Conservation (phyloP, 2,113 vertebrate genomes). For the Riparia riparia region DNA sequence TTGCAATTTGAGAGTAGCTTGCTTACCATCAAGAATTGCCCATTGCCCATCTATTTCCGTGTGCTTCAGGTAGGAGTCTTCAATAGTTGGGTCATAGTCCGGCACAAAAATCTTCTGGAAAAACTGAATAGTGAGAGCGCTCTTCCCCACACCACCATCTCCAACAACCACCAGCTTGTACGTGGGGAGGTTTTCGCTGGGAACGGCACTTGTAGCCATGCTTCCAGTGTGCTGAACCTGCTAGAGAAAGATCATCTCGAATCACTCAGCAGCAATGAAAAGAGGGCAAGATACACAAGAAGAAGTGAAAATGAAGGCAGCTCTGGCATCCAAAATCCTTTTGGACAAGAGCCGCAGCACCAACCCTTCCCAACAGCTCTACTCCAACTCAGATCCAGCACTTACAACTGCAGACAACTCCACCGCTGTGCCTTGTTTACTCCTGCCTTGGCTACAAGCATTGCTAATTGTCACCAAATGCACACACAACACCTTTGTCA, state of each 20-base stretch:
- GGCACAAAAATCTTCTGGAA: slow-evolving; percentile 99
- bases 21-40: slow-evolving; percentile 97
- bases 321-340: background rate
- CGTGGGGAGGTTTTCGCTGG: slow-evolving; percentile 96
- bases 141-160: slow-evolving; percentile 97
- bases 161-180: slow-evolving; percentile 99
- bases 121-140: slow-evolving; percentile 98
- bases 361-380: background rate
- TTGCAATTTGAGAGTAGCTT: background rate
- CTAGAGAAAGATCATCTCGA: background rate
- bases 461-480: background rate
- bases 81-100: slow-evolving; percentile 98
- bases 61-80: slow-evolving; percentile 98
- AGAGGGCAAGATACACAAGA: background rate
- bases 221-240: slow-evolving; percentile 80
- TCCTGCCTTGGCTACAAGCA: background rate
- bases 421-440: background rate
- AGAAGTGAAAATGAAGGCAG: background rate
- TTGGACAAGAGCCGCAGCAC: background rate
- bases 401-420: background rate
- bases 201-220: slow-evolving; percentile 96
- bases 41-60: slow-evolving; percentile 98
- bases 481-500: background rate
- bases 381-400: background rate
- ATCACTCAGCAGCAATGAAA: background rate